A percentile compares a stretch with the other conserved stretches of the same genome.
Conservation (phyloP, 2,888 invertebrate genomes). For the Pachliopta kotzebuea region DNA sequence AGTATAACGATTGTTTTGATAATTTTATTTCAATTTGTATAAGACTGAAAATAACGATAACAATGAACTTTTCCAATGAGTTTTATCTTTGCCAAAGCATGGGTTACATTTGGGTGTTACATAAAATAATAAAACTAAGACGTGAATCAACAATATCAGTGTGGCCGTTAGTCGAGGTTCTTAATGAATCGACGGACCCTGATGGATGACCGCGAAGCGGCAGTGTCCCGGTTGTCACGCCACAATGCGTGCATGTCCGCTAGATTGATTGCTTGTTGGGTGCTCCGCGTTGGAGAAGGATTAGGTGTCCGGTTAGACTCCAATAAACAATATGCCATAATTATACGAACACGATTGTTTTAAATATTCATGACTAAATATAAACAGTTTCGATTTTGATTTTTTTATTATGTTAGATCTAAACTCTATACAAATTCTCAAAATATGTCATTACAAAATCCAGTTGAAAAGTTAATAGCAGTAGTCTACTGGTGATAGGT, state of each 20-base stretch:
- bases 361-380: not conserved
- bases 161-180: conserved; percentile 13
- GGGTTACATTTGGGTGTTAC: not conserved
- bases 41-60: not conserved
- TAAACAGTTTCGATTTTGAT: not conserved
- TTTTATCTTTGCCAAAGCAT: not conserved
- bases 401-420: not conserved
- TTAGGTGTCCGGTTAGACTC: conserved; percentile 8
- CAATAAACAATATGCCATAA: conserved; percentile 16
- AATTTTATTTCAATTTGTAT: no score
- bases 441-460: no score
- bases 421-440: no score
- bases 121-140: conserved; percentile 12
- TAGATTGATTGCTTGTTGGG: conserved; percentile 44
- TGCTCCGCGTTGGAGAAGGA: conserved; percentile 10
- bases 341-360: conserved; percentile 16
- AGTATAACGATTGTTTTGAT: no score
- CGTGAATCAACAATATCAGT: conserved; percentile 8
- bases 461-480: no score
- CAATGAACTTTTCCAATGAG: not conserved
- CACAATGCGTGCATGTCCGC: conserved; percentile 42
- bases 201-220: conserved; percentile 38
- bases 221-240: conserved; percentile 43
- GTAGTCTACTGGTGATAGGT: no score
- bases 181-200: conserved; percentile 35